Conservation (phyloP, 2,888 invertebrate species). For the Ophonus ardosiacus region DNA sequence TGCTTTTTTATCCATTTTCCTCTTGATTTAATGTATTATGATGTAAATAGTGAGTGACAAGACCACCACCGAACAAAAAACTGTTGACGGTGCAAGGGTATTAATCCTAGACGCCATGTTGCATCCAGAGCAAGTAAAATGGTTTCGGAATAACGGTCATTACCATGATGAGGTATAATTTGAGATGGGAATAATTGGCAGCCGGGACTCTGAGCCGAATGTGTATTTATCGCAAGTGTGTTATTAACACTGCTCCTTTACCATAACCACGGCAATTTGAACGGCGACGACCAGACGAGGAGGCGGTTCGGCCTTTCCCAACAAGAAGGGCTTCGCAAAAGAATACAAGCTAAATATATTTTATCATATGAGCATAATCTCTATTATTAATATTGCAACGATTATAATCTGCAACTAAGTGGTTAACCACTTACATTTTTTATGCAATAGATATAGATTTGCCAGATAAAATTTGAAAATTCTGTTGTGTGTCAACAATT, state of each 20-base stretch:
- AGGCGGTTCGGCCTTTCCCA: neutral
- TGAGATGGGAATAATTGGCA: slow-evolving; percentile 72
- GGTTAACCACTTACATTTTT: neutral
- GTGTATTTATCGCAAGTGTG: slow-evolving; percentile 74
- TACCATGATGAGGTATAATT: slow-evolving; percentile 74
- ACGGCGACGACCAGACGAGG: slow-evolving; percentile 72
- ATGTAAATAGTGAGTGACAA: slow-evolving; percentile 35
- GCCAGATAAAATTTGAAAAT: no score
- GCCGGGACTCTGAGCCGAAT: slow-evolving; percentile 69
- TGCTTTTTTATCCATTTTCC: neutral
- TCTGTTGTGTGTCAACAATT: no score
- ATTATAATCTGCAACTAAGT: neutral
- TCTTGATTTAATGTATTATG: slow-evolving; percentile 4
- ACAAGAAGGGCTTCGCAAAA: neutral
- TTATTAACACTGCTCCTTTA: slow-evolving; percentile 73
- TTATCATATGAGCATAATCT: neutral
- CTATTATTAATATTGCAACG: neutral
- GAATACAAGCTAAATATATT: neutral
- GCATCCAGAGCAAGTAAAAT: slow-evolving; percentile 61
- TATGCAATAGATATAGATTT: neutral
- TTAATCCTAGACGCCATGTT: slow-evolving; percentile 53
- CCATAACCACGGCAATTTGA: slow-evolving; percentile 74
- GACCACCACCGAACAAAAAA: slow-evolving; percentile 31
- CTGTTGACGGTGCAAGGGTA: neutral
- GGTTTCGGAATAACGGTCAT: slow-evolving; percentile 69